phyloP scores from a whole-genome alignment of 2,113 vertebrate genomes.

The Nothocercus julius region DNA sequence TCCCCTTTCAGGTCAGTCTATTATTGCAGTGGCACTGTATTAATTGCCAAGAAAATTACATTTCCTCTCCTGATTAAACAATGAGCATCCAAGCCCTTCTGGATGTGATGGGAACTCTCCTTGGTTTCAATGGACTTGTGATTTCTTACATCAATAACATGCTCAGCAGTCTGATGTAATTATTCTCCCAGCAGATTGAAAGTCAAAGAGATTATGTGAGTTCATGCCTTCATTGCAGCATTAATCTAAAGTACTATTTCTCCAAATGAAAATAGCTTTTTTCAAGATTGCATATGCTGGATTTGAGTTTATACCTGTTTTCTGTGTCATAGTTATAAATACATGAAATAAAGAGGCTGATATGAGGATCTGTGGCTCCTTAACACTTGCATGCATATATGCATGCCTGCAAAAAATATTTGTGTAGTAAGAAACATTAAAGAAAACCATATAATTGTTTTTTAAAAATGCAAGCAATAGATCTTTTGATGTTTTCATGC shows the following conservation, averaged over 20 bases:
- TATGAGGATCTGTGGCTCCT: not conserved
- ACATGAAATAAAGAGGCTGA: not conserved
- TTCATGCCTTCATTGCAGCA: not conserved
- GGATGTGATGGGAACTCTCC: not conserved
- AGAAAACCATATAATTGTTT: not conserved
- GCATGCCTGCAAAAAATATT: not conserved
- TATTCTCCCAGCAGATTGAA: not conserved
- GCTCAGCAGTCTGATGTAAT: not conserved
- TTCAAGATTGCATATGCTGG: not conserved
- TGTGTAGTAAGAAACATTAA: not conserved
- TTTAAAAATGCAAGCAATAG: not conserved
- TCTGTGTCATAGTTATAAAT: not conserved
- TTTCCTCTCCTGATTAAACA: not conserved
- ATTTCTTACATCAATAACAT: not conserved
- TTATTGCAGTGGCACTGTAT: not conserved
- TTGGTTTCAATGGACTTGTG: not conserved
- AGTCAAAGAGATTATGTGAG: not conserved
- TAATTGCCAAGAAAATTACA: not conserved
- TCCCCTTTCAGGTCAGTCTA: accelerated
- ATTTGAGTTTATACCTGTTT: not conserved
- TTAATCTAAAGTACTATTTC: not conserved
- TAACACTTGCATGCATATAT: not conserved
- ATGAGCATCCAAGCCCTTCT: not conserved
- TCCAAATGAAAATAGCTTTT: not conserved
- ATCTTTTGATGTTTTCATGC: not conserved